Base-by-base conservation (phyloP, 1,140 invertebrate genomes). In the Zaprionus camerounensis region DNA sequence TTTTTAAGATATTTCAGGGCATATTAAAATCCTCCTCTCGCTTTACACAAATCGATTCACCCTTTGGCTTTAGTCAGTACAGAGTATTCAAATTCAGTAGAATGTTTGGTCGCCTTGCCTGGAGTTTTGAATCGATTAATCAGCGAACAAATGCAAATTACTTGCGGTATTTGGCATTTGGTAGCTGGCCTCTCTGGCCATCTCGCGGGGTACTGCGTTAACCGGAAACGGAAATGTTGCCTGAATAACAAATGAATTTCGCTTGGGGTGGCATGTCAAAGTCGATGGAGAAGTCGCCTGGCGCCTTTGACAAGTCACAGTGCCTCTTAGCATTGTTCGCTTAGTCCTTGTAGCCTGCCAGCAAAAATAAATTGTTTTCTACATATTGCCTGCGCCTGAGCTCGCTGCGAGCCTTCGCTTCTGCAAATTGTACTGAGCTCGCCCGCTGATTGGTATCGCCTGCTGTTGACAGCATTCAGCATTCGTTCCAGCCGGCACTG, bases 191-290 rank as follows among this genome's bases (percentile, higher is more conserved):
- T 58, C 64, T 63, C 24, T 56, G 62, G 44, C 51, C 38, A 51
- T 44, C 55, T 49, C n/a, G 70, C 28, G 59, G 71, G 71, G 79
- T 68, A 76, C 82, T 87, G 82, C 85, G 83, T 77, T 87, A 86
- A 86, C 80, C 82, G 82, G 83, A 86, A 86, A 80, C 82, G 82
- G 82, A 86, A 86, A 86, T 86, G 83, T 87, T 73, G 83, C 82
- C 82, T 86, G 82, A 83, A 86, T 86, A 86, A 86, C 83, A 86
- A 86, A 86, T 87, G 82, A 87, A 85, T 85, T 85, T 85, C 75
- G 78, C 82, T 69, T 53, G 55, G 69, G 82, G 78, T 62, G 75
- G 75, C 59, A 61, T 66, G 68, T 71, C 46, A 65, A 57, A 69
- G 49, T 46, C 66, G n/a, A 65, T 63, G 61, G 41, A n/a, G 28